Conservation (phyloP, 2,888 invertebrate genomes). For the Lagria hirta region DNA sequence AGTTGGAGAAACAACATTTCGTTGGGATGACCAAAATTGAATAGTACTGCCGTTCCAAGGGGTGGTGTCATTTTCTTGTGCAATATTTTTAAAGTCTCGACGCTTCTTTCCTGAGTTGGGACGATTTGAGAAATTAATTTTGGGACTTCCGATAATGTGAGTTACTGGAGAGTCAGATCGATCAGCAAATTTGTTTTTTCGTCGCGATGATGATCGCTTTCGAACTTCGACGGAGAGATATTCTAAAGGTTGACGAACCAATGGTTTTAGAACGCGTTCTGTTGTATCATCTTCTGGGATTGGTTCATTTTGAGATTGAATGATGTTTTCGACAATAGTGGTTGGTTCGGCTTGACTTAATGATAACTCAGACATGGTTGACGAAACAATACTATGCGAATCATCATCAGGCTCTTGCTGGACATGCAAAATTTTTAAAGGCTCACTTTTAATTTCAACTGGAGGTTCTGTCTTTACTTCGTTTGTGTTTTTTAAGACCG, state of each 20-base stretch:
- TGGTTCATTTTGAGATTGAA: constrained; percentile 49
- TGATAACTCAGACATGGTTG: constrained; percentile 72
- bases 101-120: constrained; percentile 52
- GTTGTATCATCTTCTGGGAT: constrained; percentile 48
- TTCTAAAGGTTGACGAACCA: constrained; percentile 74
- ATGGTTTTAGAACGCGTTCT: constrained; percentile 62
- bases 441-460: constrained; percentile 31
- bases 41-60: constrained; percentile 76
- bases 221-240: constrained; percentile 68
- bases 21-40: constrained; percentile 62
- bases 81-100: constrained; percentile 59
- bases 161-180: constrained; percentile 71
- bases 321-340: constrained; percentile 60
- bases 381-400: constrained; percentile 73
- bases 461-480: constrained; percentile 71
- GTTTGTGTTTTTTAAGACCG: constrained; percentile 79
- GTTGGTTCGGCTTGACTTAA: constrained; percentile 69
- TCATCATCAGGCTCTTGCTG: constrained; percentile 62
- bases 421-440: constrained; percentile 4
- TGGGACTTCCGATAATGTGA: constrained; percentile 62
- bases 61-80: constrained; percentile 43
- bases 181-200: constrained; percentile 63
- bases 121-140: constrained; percentile 62
- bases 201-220: constrained; percentile 67
- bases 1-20: constrained; percentile 58